These are phyloP conservation scores for Drosophila prolongata DNA, from an alignment of 2,888 invertebrate species.

Conservation along the genomic window DNA sequence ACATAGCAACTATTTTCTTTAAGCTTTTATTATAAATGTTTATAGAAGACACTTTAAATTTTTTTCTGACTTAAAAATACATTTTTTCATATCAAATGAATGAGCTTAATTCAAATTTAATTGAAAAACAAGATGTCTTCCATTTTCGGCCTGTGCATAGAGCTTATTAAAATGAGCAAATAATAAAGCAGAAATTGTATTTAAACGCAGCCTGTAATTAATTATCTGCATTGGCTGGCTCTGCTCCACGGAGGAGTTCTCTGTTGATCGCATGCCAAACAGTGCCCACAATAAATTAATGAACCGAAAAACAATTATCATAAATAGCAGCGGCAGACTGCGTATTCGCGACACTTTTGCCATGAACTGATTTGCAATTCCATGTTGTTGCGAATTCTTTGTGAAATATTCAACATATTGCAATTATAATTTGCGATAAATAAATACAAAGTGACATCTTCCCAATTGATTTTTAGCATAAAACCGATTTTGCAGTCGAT, in stretches of 20 bases:
- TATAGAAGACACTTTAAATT: too few species aligned
- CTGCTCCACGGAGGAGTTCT: constrained; percentile 17
- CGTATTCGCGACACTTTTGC: constrained; percentile 57
- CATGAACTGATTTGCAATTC: constrained; percentile 63
- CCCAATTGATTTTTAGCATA: constrained; percentile 26
- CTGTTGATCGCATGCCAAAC: constrained; percentile 55
- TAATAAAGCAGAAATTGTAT: constrained; percentile 60
- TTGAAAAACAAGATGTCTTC: not conserved
- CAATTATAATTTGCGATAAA: constrained; percentile 35
- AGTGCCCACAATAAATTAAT: constrained; percentile 71
- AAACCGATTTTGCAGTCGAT: constrained; percentile 14
- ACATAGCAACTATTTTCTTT: too few species aligned
- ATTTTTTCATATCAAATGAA: too few species aligned
- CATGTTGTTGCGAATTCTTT: constrained; percentile 13
- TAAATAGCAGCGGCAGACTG: constrained; percentile 62
- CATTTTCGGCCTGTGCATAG: constrained; percentile 21
- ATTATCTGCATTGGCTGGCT: constrained; percentile 60
- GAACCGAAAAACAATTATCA: constrained; percentile 74
- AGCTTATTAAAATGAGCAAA: constrained; percentile 34
- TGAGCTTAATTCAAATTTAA: too few species aligned
- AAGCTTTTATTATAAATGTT: too few species aligned
- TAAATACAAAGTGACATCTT: constrained; percentile 17
- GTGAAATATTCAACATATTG: constrained; percentile 47
- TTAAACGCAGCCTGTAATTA: constrained; percentile 68
- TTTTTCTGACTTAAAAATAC: too few species aligned